Base-by-base conservation (phyloP, 2,797 vertebrate species). In the Amniataba percoides region DNA sequence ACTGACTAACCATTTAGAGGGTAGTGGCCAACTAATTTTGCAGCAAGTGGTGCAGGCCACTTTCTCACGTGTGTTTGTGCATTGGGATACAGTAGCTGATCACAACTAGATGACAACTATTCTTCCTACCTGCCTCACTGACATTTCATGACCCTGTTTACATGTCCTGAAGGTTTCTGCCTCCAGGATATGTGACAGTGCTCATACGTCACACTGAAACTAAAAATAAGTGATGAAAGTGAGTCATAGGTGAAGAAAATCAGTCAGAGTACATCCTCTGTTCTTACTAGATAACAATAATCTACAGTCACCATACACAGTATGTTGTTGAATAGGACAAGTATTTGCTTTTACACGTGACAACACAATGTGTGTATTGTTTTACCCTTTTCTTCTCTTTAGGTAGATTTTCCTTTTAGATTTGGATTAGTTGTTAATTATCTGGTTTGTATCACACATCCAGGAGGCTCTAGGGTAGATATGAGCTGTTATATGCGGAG, bases 231-330 rank as follows among this genome's bases (percentile, higher is more conserved):
- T 15, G 13, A 73, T 48, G 5, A 55, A 57, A 51, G 34, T 66
- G 64, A 81, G 39, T 74, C 71, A 83, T 18, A 21, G 31, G 63
- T 67, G 31, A 76, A 73, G 39, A 53, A 23, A 64, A 65, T 31
- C 9, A 18, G 36, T 27, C 14, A n/a, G 9, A n/a, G 48, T 23
- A 11, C 18, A 43, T 64, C 23, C 23, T 4, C 5, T 43, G 15
- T 42, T 56, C 43, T 42, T 31, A 10, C 3, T 53, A 11, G n/a
- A 45, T 31, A 11, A 23, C 18, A 34, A 7, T 52, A 14, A 48
- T 25, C 1, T 42, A 12, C 16, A 45, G 25, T 18, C 16, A 48
- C 23, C 23, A 19, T 51, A 7, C 34, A 11, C 3, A 23, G 5
- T 51, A 9, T 46, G 42, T 25, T 60, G 25, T 10, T 64, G 19